phyloP scores from a whole-genome alignment of 2,113 vertebrate species.

The Chamaetylas fuelleborni region DNA sequence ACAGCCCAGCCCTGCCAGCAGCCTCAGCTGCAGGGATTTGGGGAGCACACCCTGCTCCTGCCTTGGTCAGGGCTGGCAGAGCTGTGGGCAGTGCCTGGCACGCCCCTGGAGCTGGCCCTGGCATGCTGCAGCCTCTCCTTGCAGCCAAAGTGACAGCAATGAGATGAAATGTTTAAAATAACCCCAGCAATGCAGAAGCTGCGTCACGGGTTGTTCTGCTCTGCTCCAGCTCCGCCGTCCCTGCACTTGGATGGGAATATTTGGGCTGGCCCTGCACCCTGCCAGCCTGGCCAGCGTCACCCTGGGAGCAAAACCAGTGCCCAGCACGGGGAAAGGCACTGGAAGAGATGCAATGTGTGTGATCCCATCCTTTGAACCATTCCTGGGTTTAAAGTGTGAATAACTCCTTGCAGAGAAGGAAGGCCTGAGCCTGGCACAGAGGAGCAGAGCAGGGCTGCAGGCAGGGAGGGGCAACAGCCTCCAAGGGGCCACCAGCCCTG shows the following conservation, averaged over 20 bases:
- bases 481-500: accelerated
- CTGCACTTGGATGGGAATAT: background rate
- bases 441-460: background rate
- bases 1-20: background rate
- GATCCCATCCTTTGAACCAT: background rate
- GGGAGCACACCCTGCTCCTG: background rate
- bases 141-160: background rate
- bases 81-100: background rate
- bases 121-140: background rate
- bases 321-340: background rate
- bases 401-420: background rate
- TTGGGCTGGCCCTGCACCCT: background rate
- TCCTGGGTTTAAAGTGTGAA: accelerated
- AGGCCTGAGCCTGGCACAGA: accelerated
- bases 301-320: background rate
- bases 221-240: background rate
- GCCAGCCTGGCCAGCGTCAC: background rate
- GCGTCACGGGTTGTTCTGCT: background rate
- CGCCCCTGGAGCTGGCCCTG: background rate
- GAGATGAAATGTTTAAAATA: background rate
- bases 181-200: background rate
- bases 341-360: accelerated
- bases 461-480: background rate
- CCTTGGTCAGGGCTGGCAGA: background rate
- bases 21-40: background rate